These are phyloP conservation scores for Perizoma affinitatum DNA, from an alignment of 2,888 invertebrate species.

Conservation along the genomic window DNA sequence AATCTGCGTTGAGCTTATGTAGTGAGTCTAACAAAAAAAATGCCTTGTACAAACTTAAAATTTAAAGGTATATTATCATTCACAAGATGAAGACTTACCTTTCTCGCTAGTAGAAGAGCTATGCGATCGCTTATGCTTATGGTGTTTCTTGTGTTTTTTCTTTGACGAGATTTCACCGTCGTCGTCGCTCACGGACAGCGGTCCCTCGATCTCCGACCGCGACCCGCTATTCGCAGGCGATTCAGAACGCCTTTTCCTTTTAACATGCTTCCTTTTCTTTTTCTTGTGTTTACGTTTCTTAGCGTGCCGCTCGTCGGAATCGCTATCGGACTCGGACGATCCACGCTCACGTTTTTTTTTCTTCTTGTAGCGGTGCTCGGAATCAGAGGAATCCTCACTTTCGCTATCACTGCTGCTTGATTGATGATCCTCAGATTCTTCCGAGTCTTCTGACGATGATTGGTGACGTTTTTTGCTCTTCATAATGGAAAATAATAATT, in stretches of 20 bases:
- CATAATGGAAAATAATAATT: constrained; percentile 47
- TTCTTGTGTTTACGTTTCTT: constrained; percentile 81
- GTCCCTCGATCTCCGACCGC: constrained; percentile 55
- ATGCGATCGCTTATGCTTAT: constrained; percentile 69
- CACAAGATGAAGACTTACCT: constrained; percentile 45
- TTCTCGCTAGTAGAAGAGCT: constrained; percentile 60
- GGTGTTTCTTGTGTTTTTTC: constrained; percentile 73
- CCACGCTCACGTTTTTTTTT: constrained; percentile 71
- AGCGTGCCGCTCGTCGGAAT: constrained; percentile 65
- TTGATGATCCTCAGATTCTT: constrained; percentile 68
- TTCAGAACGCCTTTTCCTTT: constrained; percentile 70
- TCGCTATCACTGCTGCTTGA: constrained; percentile 73
- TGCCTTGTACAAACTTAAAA: no score
- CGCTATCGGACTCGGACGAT: constrained; percentile 68
- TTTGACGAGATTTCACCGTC: constrained; percentile 73
- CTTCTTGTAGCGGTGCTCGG: constrained; percentile 73
- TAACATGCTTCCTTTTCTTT: constrained; percentile 79
- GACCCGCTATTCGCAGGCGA: constrained; percentile 61
- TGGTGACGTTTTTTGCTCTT: constrained; percentile 75
- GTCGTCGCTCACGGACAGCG: constrained; percentile 68
- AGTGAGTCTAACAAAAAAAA: no score
- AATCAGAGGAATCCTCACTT: constrained; percentile 69
- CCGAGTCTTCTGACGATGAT: constrained; percentile 73
- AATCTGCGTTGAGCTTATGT: no score
- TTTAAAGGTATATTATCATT: no score